Conservation (phyloP, 2,113 vertebrate genomes). For the Seriola quinqueradiata region DNA sequence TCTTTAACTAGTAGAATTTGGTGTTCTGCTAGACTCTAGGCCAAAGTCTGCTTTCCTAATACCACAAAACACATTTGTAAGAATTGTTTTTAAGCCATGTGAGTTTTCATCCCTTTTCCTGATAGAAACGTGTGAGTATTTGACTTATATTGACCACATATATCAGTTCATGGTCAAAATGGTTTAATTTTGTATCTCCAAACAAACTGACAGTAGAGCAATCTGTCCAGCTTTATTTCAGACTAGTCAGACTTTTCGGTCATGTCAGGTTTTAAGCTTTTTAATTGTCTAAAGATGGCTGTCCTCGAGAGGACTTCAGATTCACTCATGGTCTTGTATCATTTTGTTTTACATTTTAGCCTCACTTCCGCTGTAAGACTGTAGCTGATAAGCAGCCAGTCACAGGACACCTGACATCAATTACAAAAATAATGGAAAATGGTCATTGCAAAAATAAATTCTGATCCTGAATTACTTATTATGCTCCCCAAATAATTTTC, state of each 20-base stretch:
- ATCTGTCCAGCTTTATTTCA: conserved; percentile 9
- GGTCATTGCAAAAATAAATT: neutral
- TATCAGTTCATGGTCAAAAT: neutral
- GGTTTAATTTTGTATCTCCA: neutral
- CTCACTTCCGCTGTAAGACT: neutral
- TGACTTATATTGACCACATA: neutral
- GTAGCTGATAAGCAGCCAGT: conserved; percentile 4
- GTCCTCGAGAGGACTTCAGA: neutral
- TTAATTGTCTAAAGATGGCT: neutral
- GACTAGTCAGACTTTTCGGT: too few species aligned
- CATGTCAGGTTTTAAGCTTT: neutral
- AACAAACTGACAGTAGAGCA: neutral
- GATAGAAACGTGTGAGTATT: neutral
- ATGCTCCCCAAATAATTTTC: neutral
- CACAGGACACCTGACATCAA: neutral
- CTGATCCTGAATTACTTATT: neutral
- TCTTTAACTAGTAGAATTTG: neutral
- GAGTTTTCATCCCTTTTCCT: neutral
- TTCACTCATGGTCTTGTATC: neutral
- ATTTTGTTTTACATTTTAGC: conserved; percentile 10
- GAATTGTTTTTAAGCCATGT: neutral
- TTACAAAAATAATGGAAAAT: neutral
- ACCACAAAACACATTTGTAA: neutral
- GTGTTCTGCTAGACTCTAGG: neutral
- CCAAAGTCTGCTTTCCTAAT: neutral